These are phyloP conservation scores for Platorchestia sp. DNA, from an alignment of 1,140 invertebrate genomes.

Conservation along the genomic window DNA sequence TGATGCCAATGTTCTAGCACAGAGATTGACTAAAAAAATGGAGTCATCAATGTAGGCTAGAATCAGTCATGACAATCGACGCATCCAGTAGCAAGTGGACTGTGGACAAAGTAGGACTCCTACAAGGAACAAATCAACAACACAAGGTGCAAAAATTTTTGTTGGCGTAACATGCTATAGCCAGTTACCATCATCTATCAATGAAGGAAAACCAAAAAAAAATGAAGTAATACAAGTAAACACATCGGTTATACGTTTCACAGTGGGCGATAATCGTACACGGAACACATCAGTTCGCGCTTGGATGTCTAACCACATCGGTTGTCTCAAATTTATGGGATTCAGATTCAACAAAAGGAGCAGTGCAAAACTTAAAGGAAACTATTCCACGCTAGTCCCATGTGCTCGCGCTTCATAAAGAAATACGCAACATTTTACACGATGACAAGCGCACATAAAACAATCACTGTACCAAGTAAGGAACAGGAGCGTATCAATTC, in stretches of 20 bases:
- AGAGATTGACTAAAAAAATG: too few species aligned
- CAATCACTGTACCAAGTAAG: not conserved
- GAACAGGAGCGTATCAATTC: not conserved
- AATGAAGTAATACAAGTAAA: not conserved
- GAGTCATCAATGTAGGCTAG: too few species aligned
- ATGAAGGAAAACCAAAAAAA: not conserved
- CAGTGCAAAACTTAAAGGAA: not conserved
- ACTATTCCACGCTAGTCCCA: not conserved
- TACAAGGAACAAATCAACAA: not conserved
- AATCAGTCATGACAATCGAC: too few species aligned
- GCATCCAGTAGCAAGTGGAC: too few species aligned
- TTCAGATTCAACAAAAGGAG: not conserved
- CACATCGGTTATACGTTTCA: not conserved
- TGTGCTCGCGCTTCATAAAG: not conserved
- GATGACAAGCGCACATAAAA: not conserved
- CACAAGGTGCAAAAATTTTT: not conserved
- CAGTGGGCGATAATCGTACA: too few species aligned
- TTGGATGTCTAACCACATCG: not conserved
- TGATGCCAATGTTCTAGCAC: too few species aligned
- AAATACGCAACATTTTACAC: not conserved
- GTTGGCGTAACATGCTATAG: not conserved
- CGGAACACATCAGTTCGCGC: not conserved
- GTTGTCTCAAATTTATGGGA: not conserved
- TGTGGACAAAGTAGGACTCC: too few species aligned
- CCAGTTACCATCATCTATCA: not conserved